Evolutionary conservation across 2,888 invertebrate genomes (phyloP).

Genomic region (Empis livida): DNA sequence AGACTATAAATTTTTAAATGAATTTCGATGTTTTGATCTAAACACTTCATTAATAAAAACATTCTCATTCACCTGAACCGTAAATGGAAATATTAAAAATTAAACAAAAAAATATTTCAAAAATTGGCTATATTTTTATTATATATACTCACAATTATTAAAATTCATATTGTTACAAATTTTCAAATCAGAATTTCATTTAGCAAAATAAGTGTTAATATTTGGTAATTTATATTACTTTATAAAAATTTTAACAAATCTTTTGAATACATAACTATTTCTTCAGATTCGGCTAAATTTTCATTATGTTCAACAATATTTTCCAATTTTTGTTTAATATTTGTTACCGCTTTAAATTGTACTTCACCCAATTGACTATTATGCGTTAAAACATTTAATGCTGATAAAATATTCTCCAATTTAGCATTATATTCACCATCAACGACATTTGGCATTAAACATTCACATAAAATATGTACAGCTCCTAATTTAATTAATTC

Average conservation of each 20-base stretch:
- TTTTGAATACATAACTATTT: background rate
- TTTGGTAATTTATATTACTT: background rate
- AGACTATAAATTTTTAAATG: too few relatives aligned
- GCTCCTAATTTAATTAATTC: conserved; percentile 17
- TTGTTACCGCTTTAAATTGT: conserved; percentile 2
- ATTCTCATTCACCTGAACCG: too few relatives aligned
- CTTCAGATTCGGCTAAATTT: conserved; percentile 16
- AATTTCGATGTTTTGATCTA: too few relatives aligned
- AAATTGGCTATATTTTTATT: too few relatives aligned
- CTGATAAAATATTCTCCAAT: conserved; percentile 17
- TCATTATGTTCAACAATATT: conserved; percentile 6
- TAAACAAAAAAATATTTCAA: too few relatives aligned
- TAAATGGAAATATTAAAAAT: too few relatives aligned
- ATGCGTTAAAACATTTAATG: conserved; percentile 14
- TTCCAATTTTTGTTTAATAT: conserved; percentile 8
- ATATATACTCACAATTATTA: too few relatives aligned
- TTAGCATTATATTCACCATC: conserved; percentile 13
- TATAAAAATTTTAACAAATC: background rate
- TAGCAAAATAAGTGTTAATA: background rate
- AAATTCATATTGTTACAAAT: background rate
- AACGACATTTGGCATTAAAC: conserved; percentile 10
- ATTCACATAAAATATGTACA: conserved; percentile 12
- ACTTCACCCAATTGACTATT: conserved; percentile 9
- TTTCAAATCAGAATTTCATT: background rate
- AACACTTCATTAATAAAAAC: too few relatives aligned